Evolutionary conservation across 2,113 vertebrate species (phyloP), one percentile per base, ranked within the genome.

Genomic region (Rattus norvegicus): DNA sequence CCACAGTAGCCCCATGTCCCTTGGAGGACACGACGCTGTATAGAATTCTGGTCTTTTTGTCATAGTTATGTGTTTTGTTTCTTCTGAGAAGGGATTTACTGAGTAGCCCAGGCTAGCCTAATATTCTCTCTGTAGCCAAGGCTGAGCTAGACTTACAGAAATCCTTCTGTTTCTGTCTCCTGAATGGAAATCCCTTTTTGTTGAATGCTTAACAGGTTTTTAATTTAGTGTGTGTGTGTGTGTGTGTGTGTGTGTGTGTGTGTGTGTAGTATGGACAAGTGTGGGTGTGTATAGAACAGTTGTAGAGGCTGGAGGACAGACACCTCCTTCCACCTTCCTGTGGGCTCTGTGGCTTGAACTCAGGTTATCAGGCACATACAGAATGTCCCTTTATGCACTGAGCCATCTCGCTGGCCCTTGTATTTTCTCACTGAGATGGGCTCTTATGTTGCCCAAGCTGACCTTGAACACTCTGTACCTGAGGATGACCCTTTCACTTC

Each of bases 11-110:
- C 70, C 47, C 52, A 11, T 54, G 52, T 54, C 52, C 86, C 47
- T 1, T 2, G 56, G 76, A 17, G 0, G 70, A 1, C 28, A 39
- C 54, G 12, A 13, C 1, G 1, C 20, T 3, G 2, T 4, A 1
- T 5, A 9, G 36, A 39, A 65, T 17, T 67, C 89, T 85, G 93
- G 52, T 20, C 72, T 12, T 43, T 54, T 43, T 7, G 52, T 47
- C 22, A 5, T 47, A 30, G n/a, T 19, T 72, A 13, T 19, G 13
- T 49, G 33, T 59, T 43, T 72, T 73, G 22, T 88, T 88, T 73
- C 52, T 88, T 72, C 73, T 73, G 52, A 39, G 69, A 73, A 73
- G 69, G 22, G n/a, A 30, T n/a, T 61, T 43, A 39, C 70, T 43
- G 33, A 43, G n/a, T 43, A 73, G 70, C 36, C 24, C 52, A 59